Conservation (phyloP, 2,888 invertebrate species). For the Agrotis exclamationis region DNA sequence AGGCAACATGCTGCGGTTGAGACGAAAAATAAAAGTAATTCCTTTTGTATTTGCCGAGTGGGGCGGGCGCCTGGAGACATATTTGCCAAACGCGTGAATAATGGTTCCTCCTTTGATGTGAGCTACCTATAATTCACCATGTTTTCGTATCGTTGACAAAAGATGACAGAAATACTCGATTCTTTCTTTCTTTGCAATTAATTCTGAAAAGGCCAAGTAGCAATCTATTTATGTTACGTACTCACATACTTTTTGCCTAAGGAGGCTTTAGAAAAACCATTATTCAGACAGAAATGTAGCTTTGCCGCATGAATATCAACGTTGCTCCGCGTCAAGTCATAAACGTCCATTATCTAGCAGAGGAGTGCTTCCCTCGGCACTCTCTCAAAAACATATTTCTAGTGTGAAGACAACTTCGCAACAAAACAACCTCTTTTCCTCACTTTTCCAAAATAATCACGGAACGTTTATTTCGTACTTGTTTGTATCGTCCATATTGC, state of each 20-base stretch:
- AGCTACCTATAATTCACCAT: conserved; percentile 64
- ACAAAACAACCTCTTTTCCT: conserved; percentile 50
- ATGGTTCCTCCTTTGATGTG: conserved; percentile 75
- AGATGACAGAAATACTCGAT: conserved; percentile 47
- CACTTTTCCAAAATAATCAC: conserved; percentile 62
- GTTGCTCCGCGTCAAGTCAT: conserved; percentile 51
- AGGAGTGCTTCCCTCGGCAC: conserved; percentile 60
- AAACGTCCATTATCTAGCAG: conserved; percentile 62
- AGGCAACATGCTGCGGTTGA: conserved; percentile 87
- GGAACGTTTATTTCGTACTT: conserved; percentile 55
- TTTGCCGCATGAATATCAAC: conserved; percentile 53
- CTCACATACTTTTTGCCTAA: conserved; percentile 10
- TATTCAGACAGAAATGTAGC: conserved; percentile 33
- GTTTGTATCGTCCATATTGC: conserved; percentile 57
- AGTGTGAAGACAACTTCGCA: conserved; percentile 49
- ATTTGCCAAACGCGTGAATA: conserved; percentile 87
- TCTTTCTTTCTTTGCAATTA: conserved; percentile 41
- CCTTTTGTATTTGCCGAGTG: conserved; percentile 86
- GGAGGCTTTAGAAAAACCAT: conserved; percentile 23
- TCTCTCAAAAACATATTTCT: conserved; percentile 64
- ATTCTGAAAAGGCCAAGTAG: conserved; percentile 29
- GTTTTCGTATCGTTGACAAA: conserved; percentile 68
- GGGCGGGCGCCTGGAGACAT: conserved; percentile 78
- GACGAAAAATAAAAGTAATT: conserved; percentile 88
- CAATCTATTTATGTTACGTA: conserved; percentile 19